A percentile compares a stretch with the other conserved stretches of the same genome.
These are phyloP conservation scores for Calephelis nemesis DNA, from an alignment of 1,140 invertebrate genomes.

Conservation along the genomic window DNA sequence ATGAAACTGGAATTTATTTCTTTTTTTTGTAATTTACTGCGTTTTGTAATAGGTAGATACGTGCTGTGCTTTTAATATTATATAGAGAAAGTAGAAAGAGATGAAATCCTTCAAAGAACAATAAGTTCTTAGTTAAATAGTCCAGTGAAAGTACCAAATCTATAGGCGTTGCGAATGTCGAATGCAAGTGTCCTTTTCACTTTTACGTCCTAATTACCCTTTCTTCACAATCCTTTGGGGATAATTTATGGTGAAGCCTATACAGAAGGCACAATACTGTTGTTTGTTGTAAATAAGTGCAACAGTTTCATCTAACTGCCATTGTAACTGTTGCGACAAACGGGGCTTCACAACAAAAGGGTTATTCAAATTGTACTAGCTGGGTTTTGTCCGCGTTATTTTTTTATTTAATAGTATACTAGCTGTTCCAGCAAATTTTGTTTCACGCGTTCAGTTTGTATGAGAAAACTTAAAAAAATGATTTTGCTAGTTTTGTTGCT, in stretches of 20 bases:
- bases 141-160: constrained; percentile 62
- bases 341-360: constrained; percentile 34
- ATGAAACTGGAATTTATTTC: too few species aligned
- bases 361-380: constrained; percentile 49
- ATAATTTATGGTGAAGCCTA: constrained; percentile 1
- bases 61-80: not conserved
- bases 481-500: too few species aligned
- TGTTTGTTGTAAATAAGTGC: constrained; percentile 53
- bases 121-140: constrained; percentile 33
- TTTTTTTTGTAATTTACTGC: too few species aligned
- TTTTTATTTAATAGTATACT: too few species aligned
- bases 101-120: not conserved
- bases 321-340: constrained; percentile 41
- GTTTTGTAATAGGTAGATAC: not conserved
- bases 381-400: constrained; percentile 30
- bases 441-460: too few species aligned
- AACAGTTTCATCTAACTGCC: constrained; percentile 54
- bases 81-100: not conserved
- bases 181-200: constrained; percentile 62
- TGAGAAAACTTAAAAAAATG: too few species aligned
- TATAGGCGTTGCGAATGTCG: constrained; percentile 56
- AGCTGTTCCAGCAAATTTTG: too few species aligned
- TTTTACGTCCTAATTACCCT: constrained; percentile 70
- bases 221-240: constrained; percentile 23
- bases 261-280: not conserved